A percentile compares a stretch with the other conserved stretches of the same genome.
Conservation (phyloP, 2,888 invertebrate genomes). For the Crossocerus cetratus region DNA sequence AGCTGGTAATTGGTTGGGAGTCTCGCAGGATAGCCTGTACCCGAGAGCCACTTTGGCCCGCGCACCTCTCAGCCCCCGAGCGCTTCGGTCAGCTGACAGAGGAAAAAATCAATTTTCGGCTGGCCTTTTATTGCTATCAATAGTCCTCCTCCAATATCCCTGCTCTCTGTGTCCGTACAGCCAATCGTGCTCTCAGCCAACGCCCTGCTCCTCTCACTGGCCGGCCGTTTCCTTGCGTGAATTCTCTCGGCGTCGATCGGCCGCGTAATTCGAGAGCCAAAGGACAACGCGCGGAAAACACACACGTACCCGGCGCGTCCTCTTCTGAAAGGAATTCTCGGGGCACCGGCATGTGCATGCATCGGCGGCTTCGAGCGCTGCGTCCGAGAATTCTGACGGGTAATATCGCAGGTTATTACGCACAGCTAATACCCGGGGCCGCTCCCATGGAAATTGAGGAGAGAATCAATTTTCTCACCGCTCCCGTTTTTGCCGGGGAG, state of each 20-base stretch:
- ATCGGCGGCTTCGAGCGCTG: neutral
- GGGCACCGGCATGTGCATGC: too few relatives aligned
- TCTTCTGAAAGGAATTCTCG: too few relatives aligned
- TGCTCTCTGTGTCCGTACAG: too few relatives aligned
- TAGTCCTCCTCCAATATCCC: neutral
- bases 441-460: neutral
- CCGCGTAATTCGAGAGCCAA: too few relatives aligned
- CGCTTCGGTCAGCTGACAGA: constrained; percentile 2
- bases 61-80: constrained; percentile 17
- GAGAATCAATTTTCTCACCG: neutral
- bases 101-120: constrained; percentile 46
- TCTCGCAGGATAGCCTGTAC: constrained; percentile 38
- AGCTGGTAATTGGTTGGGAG: constrained; percentile 50
- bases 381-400: neutral
- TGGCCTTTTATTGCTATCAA: constrained; percentile 19
- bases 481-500: neutral
- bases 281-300: too few relatives aligned
- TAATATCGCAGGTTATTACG: constrained; percentile 2
- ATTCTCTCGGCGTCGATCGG: too few relatives aligned
- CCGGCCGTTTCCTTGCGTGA: too few relatives aligned
- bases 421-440: neutral
- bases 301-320: too few relatives aligned
- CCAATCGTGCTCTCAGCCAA: too few relatives aligned
- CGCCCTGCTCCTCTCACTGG: too few relatives aligned
- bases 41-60: constrained; percentile 49